Conservation (phyloP, 2,888 invertebrate species). For the Drosophila helvetica region DNA sequence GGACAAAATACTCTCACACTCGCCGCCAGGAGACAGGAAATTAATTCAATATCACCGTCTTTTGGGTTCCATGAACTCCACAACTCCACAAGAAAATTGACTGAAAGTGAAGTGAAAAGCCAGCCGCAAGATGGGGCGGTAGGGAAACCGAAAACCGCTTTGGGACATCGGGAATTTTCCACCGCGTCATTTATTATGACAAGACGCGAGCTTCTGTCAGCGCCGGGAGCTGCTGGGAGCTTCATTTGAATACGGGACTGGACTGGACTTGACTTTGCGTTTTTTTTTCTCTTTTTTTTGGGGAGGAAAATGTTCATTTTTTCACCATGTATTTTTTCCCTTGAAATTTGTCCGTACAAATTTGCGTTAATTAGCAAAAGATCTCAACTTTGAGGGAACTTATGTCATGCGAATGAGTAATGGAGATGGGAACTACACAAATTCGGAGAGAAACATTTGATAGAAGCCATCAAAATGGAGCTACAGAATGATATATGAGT, state of each 20-base stretch:
- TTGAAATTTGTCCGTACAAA: constrained; percentile 27
- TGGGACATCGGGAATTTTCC: constrained; percentile 8
- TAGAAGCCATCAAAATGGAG: neutral
- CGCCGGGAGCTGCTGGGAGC: constrained; percentile 6
- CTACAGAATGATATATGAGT: neutral
- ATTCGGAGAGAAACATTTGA: neutral
- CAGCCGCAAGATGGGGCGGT: constrained; percentile 28
- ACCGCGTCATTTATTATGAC: constrained; percentile 7
- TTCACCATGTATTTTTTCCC: constrained; percentile 1
- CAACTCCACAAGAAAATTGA: constrained; percentile 24
- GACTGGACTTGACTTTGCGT: constrained; percentile 21
- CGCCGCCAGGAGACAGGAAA: constrained; percentile 54
- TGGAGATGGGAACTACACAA: neutral
- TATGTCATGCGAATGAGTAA: neutral
- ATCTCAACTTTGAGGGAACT: constrained; percentile 25
- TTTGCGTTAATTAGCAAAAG: constrained; percentile 53
- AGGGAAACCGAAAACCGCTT: constrained; percentile 29
- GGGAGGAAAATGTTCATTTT: constrained; percentile 8
- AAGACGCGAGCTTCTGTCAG: constrained; percentile 7
- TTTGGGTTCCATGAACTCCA: constrained; percentile 45
- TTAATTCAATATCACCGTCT: constrained; percentile 58
- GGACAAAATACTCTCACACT: constrained; percentile 14
- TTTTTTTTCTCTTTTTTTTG: constrained; percentile 3
- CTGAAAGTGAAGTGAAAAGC: constrained; percentile 56
- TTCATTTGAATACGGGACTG: constrained; percentile 16